phyloP scores from a whole-genome alignment of 2,797 vertebrate species.

The Scarus forsteni region DNA sequence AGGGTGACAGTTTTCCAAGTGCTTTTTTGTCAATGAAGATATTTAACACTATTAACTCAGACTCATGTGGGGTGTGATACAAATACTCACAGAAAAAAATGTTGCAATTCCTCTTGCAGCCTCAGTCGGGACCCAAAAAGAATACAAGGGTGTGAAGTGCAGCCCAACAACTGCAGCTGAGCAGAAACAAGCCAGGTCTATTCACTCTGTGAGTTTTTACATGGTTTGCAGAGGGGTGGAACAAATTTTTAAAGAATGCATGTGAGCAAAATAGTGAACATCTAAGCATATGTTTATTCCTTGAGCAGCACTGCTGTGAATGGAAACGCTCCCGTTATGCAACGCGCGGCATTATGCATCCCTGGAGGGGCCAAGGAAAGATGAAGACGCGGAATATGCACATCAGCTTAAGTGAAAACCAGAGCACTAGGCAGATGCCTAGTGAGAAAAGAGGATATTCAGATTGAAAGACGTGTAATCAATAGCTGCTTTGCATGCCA shows the following conservation, averaged over 20 bases:
- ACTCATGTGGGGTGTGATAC: no score
- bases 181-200: constrained; percentile 6
- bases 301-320: constrained; percentile 58
- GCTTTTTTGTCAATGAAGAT: no score
- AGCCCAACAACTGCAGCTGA: constrained; percentile 4
- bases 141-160: constrained; percentile 8
- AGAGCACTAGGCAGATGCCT: constrained; percentile 52
- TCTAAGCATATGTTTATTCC: constrained; percentile 69
- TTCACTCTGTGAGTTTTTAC: constrained; percentile 30
- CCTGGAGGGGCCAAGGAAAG: constrained; percentile 58
- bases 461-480: constrained; percentile 73
- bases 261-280: constrained; percentile 57
- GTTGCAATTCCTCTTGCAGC: no score
- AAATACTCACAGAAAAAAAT: no score
- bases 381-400: constrained; percentile 77
- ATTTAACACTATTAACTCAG: no score
- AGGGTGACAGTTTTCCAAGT: no score
- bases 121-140: constrained; percentile 21
- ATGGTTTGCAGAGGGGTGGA: constrained; percentile 37
- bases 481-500: constrained; percentile 67
- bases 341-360: constrained; percentile 70
- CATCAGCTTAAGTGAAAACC: constrained; percentile 77
- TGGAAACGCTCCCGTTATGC: constrained; percentile 72
- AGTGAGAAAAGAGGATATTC: constrained; percentile 54
- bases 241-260: constrained; percentile 60